These are phyloP conservation scores for Coptodon bakossiorum DNA, from an alignment of 2,113 vertebrate genomes.

Conservation along the genomic window DNA sequence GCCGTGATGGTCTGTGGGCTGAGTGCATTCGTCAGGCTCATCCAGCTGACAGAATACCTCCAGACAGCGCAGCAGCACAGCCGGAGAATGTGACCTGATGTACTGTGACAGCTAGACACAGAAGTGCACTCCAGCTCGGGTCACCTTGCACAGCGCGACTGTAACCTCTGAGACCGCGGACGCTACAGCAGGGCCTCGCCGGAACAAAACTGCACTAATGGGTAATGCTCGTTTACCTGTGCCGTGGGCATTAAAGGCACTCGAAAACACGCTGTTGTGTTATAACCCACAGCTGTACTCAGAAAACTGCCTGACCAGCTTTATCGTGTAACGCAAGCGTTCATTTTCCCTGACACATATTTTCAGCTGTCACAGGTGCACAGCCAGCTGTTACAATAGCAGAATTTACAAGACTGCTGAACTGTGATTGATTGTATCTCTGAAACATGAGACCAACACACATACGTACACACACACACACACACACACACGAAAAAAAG, in stretches of 20 bases:
- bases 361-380: background rate
- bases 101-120: conserved; percentile 44
- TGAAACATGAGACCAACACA: conserved; percentile 1
- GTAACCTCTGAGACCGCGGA: background rate
- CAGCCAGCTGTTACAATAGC: background rate
- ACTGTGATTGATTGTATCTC: background rate
- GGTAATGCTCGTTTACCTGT: background rate
- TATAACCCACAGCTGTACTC: background rate
- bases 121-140: conserved; percentile 45
- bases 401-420: background rate
- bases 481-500: background rate
- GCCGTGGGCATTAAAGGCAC: background rate
- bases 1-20: conserved; percentile 41
- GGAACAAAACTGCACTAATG: background rate
- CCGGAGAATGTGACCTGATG: conserved; percentile 36
- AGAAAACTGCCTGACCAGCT: background rate
- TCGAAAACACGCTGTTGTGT: background rate
- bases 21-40: conserved; percentile 57
- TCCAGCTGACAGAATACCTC: conserved; percentile 50
- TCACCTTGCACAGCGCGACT: conserved; percentile 47
- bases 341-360: background rate
- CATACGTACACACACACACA: background rate
- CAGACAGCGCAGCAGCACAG: conserved; percentile 49
- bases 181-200: background rate
- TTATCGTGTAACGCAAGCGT: background rate